Base-by-base conservation (phyloP, 2,113 vertebrate species). In the Rhombomys opimus region DNA sequence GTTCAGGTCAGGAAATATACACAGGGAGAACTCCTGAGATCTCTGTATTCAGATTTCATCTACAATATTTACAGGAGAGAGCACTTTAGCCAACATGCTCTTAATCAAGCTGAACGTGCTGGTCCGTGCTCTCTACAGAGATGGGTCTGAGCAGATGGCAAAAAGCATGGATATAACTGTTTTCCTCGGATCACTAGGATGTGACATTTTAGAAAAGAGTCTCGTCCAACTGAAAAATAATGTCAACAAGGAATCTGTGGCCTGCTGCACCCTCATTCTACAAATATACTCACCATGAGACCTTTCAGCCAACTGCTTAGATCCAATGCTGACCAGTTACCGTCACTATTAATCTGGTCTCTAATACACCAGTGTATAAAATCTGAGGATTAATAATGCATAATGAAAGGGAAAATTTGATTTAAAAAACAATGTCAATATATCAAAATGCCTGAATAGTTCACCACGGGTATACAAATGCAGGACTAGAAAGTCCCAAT, bases 401-500 rank as follows among this genome's bases (percentile, higher is more conserved):
- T 67, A 59, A 90, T 76, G n/a, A 67, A 38, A 78, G 20, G 22
- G 65, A 87, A 57, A 84, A 80, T 54, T 25, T 52, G 18, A 93
- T 94, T 90, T 70, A 50, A 78, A 35, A 91, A 92, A 72, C 80
- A 87, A 25, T 73, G 32, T 84, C 76, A 89, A 50, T 38, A n/a
- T 70, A 91, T 81, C 89, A 96, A 94, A 95, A 95, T 85, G 87
- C 32, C 35, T 89, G 7, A 87, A 57, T 92, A 52, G 77, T 84
- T 93, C 82, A 91, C 46, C 17, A 78, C 18, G 89, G 95, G 59
- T 89, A 22, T 32, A 68, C 30, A 96, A 88, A 88, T 20, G 77
- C 52, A 96, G 2, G 77, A n/a, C n/a, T 82, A 96, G 67, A 96
- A 97, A 97, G 84, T 89, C 72, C 85, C 92, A 86, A 35, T 32